Evolutionary conservation across 2,113 vertebrate genomes (phyloP).

Genomic region (Gila orcuttii): DNA sequence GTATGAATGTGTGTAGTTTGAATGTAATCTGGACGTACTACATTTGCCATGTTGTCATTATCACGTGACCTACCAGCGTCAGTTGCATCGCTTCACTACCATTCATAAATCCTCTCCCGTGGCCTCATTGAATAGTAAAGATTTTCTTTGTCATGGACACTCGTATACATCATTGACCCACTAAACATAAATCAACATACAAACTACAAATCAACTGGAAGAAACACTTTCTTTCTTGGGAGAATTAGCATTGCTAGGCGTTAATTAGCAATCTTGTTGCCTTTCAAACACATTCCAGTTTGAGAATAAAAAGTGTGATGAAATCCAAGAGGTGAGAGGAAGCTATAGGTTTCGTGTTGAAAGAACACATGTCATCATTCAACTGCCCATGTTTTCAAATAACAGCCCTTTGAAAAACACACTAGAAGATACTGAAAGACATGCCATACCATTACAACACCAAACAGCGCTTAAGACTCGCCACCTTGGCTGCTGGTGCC

Average conservation of each 20-base stretch:
- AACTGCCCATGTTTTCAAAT: constrained; percentile 60
- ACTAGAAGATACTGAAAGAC: constrained; percentile 49
- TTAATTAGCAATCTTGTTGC: constrained; percentile 46
- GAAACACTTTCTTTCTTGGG: background rate
- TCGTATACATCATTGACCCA: background rate
- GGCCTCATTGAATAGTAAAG: too few relatives aligned
- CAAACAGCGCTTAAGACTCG: constrained; percentile 38
- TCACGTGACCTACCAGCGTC: too few relatives aligned
- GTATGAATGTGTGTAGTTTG: too few relatives aligned
- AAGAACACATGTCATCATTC: constrained; percentile 74
- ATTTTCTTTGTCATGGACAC: background rate
- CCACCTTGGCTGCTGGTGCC: background rate
- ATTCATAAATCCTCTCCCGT: too few relatives aligned
- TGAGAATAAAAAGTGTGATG: constrained; percentile 66
- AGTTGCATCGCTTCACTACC: too few relatives aligned
- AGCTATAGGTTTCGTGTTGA: constrained; percentile 62
- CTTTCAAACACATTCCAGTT: constrained; percentile 58
- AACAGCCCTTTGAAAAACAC: constrained; percentile 55
- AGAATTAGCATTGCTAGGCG: background rate
- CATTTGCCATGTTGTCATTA: too few relatives aligned
- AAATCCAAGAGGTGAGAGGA: constrained; percentile 69
- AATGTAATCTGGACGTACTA: too few relatives aligned
- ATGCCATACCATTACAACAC: constrained; percentile 36
- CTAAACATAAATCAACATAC: too few relatives aligned
- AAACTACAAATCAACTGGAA: too few relatives aligned